phyloP scores from a whole-genome alignment of 2,113 vertebrate genomes.

The Crotophaga sulcirostris region DNA sequence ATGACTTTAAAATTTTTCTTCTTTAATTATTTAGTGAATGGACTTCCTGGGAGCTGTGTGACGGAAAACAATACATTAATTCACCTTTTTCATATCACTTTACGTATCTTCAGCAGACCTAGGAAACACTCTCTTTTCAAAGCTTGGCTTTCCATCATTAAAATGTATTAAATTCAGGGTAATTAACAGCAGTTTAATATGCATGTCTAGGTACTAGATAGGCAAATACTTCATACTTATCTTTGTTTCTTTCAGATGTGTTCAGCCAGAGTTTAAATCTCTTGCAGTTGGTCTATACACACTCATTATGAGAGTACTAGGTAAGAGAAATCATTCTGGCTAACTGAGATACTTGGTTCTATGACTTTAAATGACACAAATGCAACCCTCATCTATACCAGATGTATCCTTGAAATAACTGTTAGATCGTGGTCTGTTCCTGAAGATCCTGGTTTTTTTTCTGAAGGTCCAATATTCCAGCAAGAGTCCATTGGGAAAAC shows the following conservation, averaged over 20 bases:
- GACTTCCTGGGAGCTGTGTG: background rate
- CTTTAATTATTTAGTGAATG: background rate
- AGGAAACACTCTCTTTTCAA: background rate
- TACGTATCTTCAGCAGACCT: background rate
- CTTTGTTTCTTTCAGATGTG: slow-evolving; percentile 76
- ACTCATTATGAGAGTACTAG: slow-evolving; percentile 78
- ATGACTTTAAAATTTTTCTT: background rate
- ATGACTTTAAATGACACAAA: background rate
- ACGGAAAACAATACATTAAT: background rate
- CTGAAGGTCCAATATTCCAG: background rate
- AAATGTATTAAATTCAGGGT: background rate
- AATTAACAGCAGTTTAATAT: background rate
- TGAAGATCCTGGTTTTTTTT: background rate
- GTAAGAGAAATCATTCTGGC: slow-evolving; percentile 69
- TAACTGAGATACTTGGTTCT: background rate
- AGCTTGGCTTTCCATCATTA: background rate
- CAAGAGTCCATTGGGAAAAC: background rate
- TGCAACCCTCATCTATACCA: background rate
- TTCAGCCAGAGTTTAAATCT: slow-evolving; percentile 87
- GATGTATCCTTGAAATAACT: background rate
- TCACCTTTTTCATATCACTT: background rate
- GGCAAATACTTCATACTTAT: background rate
- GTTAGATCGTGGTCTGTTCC: background rate
- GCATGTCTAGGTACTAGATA: background rate
- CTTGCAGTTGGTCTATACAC: slow-evolving; percentile 85